Evolutionary conservation across 92 coral and sea anemone species (phyloP), one percentile per base, ranked within the genome.

Genomic region (Siderastrea siderea): DNA sequence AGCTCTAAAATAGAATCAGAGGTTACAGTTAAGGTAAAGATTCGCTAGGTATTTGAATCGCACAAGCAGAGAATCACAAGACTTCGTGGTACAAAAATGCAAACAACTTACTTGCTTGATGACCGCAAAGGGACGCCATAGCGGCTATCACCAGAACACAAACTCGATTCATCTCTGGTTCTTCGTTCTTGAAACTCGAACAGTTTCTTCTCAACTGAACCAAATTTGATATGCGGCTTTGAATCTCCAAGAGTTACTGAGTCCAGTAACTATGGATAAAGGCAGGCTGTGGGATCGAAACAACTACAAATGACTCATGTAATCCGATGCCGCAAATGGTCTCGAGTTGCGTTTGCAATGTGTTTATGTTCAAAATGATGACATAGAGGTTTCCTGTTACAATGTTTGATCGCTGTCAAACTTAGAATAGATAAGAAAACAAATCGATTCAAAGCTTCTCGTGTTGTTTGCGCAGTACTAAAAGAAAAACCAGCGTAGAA

Each of bases 381-480:
- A 78, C 83, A 78, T 16, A n/a, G 19, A 45, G 17, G 60, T 58
- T 54, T 82, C 76, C 76, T 68, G 76, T 79, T 67, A 66, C 84
- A 68, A 67, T 51, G 14, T 47, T 68, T 81, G 85, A 68, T 72
- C 14, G 46, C 85, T 81, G 85, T 81, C 85, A 81, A 45, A 17
- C 5, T 52, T 10, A 7, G 16, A 54, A 44, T 11, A 13, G 75
- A 68, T 78, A 4, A 38, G 12, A 8, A 47, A 54, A 15, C 48
- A 14, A 57, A 43, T 14, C 80, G 16, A 17, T 10, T 38, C 48
- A 13, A 52, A 12, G 50, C 16, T 74, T 52, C 47, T 19, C 77
- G 58, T 45, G 55, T 49, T 13, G 12, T 47, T 52, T 49, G 7
- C 44, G 15, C 52, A 8, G 53, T 12, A 16, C 47, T 45, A 13